phyloP scores from a whole-genome alignment of 2,797 vertebrate genomes.

The Brachyrhaphis roseni region DNA sequence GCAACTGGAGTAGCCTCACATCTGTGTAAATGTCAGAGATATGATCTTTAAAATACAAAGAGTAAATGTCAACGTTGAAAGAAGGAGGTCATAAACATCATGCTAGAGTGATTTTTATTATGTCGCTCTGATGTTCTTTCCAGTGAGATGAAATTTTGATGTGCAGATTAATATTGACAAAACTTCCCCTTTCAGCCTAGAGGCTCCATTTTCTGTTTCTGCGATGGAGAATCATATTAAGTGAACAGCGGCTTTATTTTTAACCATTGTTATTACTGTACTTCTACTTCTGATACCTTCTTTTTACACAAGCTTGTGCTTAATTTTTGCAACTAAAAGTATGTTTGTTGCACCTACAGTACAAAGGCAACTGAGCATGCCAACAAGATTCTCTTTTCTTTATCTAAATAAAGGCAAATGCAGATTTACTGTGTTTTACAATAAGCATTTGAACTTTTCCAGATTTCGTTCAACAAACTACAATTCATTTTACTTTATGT shows the following conservation, averaged over 20 bases:
- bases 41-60: constrained; percentile 21
- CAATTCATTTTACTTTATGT: background rate
- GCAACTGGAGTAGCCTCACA: constrained; percentile 35
- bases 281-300: constrained; percentile 3
- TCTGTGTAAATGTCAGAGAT: constrained; percentile 52
- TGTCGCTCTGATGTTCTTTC: constrained; percentile 20
- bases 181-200: constrained; percentile 1
- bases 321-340: background rate
- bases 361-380: background rate
- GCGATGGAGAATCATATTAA: constrained; percentile 14
- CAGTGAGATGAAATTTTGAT: constrained; percentile 37
- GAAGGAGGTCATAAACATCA: constrained; percentile 17
- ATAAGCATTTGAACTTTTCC: background rate
- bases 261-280: constrained; percentile 8
- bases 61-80: constrained; percentile 8
- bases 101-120: constrained; percentile 31
- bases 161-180: constrained; percentile 31
- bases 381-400: background rate
- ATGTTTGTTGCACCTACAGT: background rate
- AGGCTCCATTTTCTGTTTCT: constrained; percentile 21
- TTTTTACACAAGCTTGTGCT: background rate
- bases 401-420: background rate
- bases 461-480: background rate
- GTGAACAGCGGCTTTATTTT: constrained; percentile 7
- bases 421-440: background rate